phyloP scores from a whole-genome alignment of 2,113 vertebrate species.

The Pardalotus punctatus region DNA sequence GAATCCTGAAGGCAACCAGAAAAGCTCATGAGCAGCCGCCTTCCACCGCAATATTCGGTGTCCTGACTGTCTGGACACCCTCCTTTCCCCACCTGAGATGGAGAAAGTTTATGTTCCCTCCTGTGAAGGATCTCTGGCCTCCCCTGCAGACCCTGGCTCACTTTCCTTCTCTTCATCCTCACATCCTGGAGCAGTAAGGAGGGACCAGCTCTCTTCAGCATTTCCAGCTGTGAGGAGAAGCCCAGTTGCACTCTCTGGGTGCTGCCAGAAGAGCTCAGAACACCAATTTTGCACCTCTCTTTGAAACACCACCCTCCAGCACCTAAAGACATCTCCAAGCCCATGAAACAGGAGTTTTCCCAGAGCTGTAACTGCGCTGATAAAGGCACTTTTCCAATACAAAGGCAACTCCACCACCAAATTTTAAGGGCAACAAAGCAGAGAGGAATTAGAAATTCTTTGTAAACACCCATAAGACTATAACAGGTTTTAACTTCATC shows the following conservation, averaged over 20 bases:
- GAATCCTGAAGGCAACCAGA: neutral
- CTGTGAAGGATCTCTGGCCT: neutral
- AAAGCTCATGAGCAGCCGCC: neutral
- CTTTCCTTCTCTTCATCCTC: neutral
- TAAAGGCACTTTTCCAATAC: neutral
- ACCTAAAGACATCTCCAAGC: neutral
- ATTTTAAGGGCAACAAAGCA: neutral
- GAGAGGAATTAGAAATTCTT: neutral
- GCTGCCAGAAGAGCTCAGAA: neutral
- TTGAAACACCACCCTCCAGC: rapidly evolving
- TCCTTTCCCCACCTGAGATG: neutral
- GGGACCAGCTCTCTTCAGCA: neutral
- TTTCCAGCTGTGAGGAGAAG: neutral
- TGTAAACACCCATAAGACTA: neutral
- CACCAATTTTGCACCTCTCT: neutral
- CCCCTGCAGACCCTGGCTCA: neutral
- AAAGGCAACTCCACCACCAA: neutral
- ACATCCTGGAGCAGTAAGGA: neutral
- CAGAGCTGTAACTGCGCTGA: neutral
- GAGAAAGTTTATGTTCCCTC: neutral
- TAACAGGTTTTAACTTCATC: neutral
- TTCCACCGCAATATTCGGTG: rapidly evolving
- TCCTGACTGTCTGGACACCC: neutral
- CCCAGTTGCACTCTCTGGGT: neutral
- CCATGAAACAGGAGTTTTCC: rapidly evolving